Percentiles rank a stretch among this genome's conserved stretches.
phyloP scores from a whole-genome alignment of 35 echinoderm and acorn worm species.

The Ptychodera flava region DNA sequence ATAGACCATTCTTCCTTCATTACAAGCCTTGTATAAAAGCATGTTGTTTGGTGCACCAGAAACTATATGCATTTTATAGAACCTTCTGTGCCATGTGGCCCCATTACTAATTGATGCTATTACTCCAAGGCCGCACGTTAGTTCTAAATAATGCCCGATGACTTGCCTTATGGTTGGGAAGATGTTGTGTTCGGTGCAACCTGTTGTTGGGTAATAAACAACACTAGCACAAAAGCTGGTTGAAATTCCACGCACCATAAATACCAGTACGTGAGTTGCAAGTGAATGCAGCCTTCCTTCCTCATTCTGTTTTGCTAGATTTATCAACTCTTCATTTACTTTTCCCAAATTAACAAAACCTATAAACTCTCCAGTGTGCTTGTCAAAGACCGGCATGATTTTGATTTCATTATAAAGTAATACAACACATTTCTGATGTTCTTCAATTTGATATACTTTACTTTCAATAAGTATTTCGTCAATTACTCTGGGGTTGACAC shows the following conservation, averaged over 20 bases:
- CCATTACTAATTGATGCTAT: conserved; percentile 29
- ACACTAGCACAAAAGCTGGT: conserved; percentile 6
- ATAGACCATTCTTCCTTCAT: neutral
- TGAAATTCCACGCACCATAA: conserved; percentile 47
- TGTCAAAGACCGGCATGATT: conserved; percentile 20
- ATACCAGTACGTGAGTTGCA: conserved; percentile 30
- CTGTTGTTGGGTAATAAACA: conserved; percentile 31
- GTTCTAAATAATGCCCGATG: conserved; percentile 22
- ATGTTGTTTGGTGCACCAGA: neutral
- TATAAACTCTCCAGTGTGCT: conserved; percentile 15
- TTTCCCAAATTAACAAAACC: conserved; percentile 37
- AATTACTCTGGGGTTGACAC: neutral
- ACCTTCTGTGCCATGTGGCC: conserved; percentile 15
- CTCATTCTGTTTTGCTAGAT: conserved; percentile 5
- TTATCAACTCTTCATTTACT: conserved; percentile 18
- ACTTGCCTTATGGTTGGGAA: neutral
- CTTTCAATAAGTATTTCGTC: conserved; percentile 22
- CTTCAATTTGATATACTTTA: neutral
- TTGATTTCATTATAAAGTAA: conserved; percentile 54
- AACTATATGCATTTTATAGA: neutral
- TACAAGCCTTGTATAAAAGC: neutral
- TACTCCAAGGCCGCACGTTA: conserved; percentile 14
- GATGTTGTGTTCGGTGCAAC: neutral
- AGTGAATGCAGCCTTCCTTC: neutral
- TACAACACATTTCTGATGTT: conserved; percentile 17